Conservation (phyloP, 2,888 invertebrate species). For the Acanthosoma haemorrhoidale region DNA sequence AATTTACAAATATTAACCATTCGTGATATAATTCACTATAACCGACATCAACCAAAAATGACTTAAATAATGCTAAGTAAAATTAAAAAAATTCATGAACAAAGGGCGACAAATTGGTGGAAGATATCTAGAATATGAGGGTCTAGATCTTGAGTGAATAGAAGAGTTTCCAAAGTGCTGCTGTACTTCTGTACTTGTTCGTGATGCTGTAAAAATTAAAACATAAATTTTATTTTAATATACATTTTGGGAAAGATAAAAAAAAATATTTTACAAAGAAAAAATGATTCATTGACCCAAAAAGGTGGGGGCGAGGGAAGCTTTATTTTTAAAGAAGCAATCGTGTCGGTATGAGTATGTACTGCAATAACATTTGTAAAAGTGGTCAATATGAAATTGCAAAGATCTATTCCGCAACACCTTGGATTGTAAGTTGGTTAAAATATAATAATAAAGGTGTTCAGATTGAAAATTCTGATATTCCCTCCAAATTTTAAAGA, state of each 20-base stretch:
- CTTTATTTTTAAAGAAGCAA: neutral
- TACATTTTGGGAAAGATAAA: neutral
- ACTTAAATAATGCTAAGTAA: neutral
- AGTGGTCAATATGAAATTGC: neutral
- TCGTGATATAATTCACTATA: too few relatives aligned
- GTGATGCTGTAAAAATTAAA: constrained; percentile 71
- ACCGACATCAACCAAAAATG: too few relatives aligned
- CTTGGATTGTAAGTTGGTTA: too few relatives aligned
- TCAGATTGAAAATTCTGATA: too few relatives aligned
- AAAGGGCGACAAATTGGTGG: constrained; percentile 91
- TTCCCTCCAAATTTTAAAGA: too few relatives aligned
- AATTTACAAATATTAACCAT: too few relatives aligned
- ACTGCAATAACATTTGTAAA: neutral
- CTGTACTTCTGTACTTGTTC: constrained; percentile 97
- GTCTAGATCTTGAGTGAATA: constrained; percentile 95
- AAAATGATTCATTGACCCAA: neutral
- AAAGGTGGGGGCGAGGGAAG: too few relatives aligned
- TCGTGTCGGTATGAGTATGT: neutral
- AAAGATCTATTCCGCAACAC: too few relatives aligned
- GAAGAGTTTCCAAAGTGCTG: constrained; percentile 85
- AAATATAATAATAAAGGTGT: too few relatives aligned
- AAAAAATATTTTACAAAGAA: neutral
- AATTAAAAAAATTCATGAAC: constrained; percentile 52
- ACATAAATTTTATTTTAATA: constrained; percentile 14
- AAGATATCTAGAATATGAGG: constrained; percentile 93